Percentiles rank a stretch among this genome's conserved stretches.
These are phyloP conservation scores for Nemoura dubitans DNA, from an alignment of 2,888 invertebrate genomes.

Conservation along the genomic window DNA sequence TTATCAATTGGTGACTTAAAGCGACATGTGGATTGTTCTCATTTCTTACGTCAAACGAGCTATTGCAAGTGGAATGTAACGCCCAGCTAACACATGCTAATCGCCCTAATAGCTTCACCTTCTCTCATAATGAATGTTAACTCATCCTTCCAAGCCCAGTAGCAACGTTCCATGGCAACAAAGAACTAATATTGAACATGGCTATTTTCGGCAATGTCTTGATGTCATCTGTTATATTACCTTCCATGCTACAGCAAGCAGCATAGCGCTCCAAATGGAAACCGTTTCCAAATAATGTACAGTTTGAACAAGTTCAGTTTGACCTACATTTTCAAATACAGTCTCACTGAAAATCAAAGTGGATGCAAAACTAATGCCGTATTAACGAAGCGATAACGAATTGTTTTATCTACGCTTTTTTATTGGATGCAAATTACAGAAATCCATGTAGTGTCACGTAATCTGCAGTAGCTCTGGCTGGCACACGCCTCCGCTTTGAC, in stretches of 20 bases:
- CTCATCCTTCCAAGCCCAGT: background rate
- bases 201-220: background rate
- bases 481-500: background rate
- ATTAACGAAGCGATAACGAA: background rate
- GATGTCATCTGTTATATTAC: background rate
- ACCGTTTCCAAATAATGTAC: slow-evolving; percentile 12
- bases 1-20: no score
- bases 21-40: background rate
- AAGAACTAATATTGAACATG: background rate
- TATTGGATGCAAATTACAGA: background rate
- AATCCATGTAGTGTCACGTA: background rate
- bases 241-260: background rate
- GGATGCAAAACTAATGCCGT: background rate
- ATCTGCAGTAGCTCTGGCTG: background rate
- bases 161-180: background rate
- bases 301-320: slow-evolving; percentile 7
- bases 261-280: background rate
- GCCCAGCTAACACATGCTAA: background rate
- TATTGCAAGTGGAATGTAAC: background rate
- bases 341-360: background rate
- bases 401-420: background rate
- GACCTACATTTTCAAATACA: slow-evolving; percentile 12
- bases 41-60: background rate
- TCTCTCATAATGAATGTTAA: background rate
- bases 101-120: background rate